phyloP scores from a whole-genome alignment of 2,797 vertebrate species.

The Paramormyrops hopkinsi region DNA sequence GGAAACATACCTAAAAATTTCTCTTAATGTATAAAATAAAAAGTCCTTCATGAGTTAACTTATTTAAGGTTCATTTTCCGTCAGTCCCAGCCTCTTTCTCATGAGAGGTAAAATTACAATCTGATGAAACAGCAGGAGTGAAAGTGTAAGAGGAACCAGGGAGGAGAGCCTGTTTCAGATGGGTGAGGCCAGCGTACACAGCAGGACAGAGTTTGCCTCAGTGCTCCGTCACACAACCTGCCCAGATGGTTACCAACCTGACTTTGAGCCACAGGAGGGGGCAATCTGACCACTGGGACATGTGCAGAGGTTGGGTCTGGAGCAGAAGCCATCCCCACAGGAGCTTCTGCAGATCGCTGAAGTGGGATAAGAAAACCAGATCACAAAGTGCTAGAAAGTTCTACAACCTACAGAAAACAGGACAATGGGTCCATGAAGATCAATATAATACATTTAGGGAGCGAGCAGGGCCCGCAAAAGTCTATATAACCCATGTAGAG shows the following conservation, averaged over 20 bases:
- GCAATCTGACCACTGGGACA: conserved; percentile 89
- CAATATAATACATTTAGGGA: background rate
- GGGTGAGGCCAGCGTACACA: background rate
- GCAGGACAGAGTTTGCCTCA: background rate
- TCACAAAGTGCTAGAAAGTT: background rate
- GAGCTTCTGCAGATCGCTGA: conserved; percentile 93
- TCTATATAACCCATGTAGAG: background rate
- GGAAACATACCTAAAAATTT: conserved; percentile 8
- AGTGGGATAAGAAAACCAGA: conserved; percentile 23
- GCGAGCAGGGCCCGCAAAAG: background rate
- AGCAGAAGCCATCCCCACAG: conserved; percentile 97
- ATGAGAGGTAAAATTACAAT: background rate
- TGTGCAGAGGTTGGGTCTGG: conserved; percentile 98
- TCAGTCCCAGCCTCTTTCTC: background rate
- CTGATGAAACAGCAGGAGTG: background rate
- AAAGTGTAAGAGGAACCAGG: background rate
- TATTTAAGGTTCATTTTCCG: background rate
- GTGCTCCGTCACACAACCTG: too few species aligned
- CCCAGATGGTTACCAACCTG: conserved; percentile 60
- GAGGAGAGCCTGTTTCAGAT: background rate
- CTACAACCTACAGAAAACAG: background rate
- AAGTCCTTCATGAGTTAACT: background rate
- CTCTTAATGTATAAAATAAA: conserved; percentile 6
- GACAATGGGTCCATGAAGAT: background rate
- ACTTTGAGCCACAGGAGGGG: conserved; percentile 89